A percentile compares a stretch with the other conserved stretches of the same genome.
Conservation (phyloP, 1,140 invertebrate genomes). For the Galendromus occidentalis region DNA sequence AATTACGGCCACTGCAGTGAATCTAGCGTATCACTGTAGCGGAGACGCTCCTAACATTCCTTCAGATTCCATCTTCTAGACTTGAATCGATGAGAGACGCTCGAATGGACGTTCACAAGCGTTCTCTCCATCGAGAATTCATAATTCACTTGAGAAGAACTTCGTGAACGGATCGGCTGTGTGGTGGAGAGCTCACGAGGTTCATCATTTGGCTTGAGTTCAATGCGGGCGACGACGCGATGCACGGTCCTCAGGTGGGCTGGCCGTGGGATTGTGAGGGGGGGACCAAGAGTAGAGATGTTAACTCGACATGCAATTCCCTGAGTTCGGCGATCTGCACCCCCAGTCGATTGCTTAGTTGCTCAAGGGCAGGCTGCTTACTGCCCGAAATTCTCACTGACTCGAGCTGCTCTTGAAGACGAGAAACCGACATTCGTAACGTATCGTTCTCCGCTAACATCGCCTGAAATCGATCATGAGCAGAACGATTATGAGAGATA, state of each 20-base stretch:
- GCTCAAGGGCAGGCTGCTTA: conserved; percentile 55
- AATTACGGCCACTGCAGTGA: no score
- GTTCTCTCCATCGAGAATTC: no score
- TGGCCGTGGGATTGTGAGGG: neutral
- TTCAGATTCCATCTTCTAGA: no score
- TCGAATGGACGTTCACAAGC: no score
- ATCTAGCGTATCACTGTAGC: no score
- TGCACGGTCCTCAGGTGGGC: neutral
- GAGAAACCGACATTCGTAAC: conserved; percentile 43
- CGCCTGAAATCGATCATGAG: conserved; percentile 27
- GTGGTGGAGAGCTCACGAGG: neutral
- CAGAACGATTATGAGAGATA: neutral
- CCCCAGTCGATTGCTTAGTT: conserved; percentile 58
- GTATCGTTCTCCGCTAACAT: conserved; percentile 51
- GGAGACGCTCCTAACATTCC: no score
- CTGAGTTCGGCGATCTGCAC: conserved; percentile 63
- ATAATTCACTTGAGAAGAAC: neutral
- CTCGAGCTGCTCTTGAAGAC: conserved; percentile 61
- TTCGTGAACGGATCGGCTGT: neutral
- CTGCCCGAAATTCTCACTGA: conserved; percentile 49
- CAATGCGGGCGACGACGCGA: neutral
- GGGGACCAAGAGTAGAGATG: conserved; percentile 36
- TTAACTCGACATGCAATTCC: conserved; percentile 60
- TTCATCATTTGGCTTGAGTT: neutral
- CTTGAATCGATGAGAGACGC: no score